Percentiles rank a stretch among this genome's conserved stretches.
Conservation (phyloP, 2,888 invertebrate species). For the Tinea pellionella region DNA sequence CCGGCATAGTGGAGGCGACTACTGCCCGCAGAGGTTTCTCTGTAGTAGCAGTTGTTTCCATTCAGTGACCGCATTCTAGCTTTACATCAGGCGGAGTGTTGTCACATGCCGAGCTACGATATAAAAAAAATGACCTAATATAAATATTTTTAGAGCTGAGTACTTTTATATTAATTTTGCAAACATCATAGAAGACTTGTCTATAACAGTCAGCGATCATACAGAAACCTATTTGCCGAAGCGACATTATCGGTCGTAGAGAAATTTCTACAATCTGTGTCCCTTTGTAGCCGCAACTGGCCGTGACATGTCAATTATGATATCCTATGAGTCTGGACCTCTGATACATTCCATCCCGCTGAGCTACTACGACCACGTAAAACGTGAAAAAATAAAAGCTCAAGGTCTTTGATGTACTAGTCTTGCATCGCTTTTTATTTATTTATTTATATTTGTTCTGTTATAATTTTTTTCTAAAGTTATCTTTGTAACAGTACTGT, state of each 20-base stretch:
- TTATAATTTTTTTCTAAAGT: neutral
- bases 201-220: slow-evolving; percentile 28
- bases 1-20: no score
- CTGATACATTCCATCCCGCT: slow-evolving; percentile 12
- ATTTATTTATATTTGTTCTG: no score
- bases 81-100: no score
- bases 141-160: no score
- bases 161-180: no score
- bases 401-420: no score
- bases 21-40: no score
- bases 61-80: no score
- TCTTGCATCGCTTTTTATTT: no score
- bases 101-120: no score
- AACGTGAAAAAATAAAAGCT: neutral
- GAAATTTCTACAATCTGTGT: slow-evolving; percentile 62
- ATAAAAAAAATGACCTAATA: no score
- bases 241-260: slow-evolving; percentile 52
- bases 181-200: neutral
- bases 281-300: slow-evolving; percentile 57
- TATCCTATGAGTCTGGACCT: slow-evolving; percentile 31
- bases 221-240: slow-evolving; percentile 45
- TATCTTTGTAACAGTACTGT: neutral
- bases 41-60: no score
- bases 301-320: slow-evolving; percentile 65
- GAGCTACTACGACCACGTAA: neutral